Base-by-base conservation (phyloP, 2,888 invertebrate species). In the Hypercompe scribonia region DNA sequence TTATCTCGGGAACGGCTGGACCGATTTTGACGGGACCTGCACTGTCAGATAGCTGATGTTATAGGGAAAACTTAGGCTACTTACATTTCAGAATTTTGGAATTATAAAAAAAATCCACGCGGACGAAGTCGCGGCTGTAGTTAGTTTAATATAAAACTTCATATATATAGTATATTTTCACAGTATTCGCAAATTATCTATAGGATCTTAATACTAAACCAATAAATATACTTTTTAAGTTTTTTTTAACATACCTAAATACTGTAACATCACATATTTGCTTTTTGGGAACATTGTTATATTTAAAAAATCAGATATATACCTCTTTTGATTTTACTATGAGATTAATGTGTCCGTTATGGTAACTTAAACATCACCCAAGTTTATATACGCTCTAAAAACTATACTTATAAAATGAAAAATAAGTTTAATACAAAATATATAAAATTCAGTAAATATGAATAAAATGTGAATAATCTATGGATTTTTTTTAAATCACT, bases 201-300 rank as follows among this genome's bases (percentile, higher is more conserved):
- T 58, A 42, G 33, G 34, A 24, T 50, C 61, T 73, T 76, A 74
- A 54, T 78, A 76, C 68, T 78, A 81, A 73, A 71, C 68, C 63
- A 80, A 75, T 80, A 80, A 77, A 83, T 75, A 75, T 75, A 75
- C 74, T 58, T 36, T 24, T 8, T 2, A 54, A 77, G 66, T 65
- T 74, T 68, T 76, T 82, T 72, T 36, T 75, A 50, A 24, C 65
- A 69, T 76, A 77, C 74, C 70, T 75, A 86, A 84, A 84, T 84
- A 84, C 84, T 86, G 78, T 76, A 82, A 81, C 79, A 86, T 84
- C 81, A 86, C 84, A 77, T 81, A 67, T 28, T 74, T 54, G 46
- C n/a, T 61, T 61, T 74, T 75, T 73, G 63, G 78, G 66, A 83
- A 81, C 75, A 76, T 77, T 63, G 63, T 66, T 68, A 63, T 73